Evolutionary conservation across 2,888 invertebrate genomes (phyloP).

Genomic region (Nemapogon koenigi): DNA sequence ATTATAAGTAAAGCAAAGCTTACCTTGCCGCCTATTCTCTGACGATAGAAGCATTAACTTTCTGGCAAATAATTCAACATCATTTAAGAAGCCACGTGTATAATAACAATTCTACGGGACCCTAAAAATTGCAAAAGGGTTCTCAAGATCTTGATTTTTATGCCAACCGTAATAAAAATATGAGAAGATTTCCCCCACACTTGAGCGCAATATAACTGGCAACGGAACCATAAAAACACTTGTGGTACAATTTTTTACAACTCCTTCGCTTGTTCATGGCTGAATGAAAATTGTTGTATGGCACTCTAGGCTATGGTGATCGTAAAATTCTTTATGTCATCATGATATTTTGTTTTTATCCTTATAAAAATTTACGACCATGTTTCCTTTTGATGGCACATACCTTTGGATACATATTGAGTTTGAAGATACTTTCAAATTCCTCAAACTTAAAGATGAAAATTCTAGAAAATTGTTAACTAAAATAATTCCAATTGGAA

Average conservation of each 20-base stretch:
- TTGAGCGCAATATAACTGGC: conserved; percentile 46
- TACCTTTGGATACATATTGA: too few relatives aligned
- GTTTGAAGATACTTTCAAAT: too few relatives aligned
- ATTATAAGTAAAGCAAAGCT: too few relatives aligned
- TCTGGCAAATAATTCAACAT: too few relatives aligned
- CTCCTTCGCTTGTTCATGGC: conserved; percentile 4
- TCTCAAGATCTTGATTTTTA: conserved; percentile 42
- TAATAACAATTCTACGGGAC: too few relatives aligned
- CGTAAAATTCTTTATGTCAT: conserved; percentile 37
- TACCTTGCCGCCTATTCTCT: too few relatives aligned
- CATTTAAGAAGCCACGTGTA: too few relatives aligned
- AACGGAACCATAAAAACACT: conserved; percentile 44
- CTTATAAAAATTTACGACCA: conserved; percentile 27
- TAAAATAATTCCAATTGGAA: too few relatives aligned
- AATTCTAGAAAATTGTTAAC: too few relatives aligned
- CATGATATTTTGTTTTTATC: conserved; percentile 36
- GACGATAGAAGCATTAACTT: too few relatives aligned
- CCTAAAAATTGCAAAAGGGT: conserved; percentile 28
- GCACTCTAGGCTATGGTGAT: conserved; percentile 29
- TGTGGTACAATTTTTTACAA: conserved; percentile 9
- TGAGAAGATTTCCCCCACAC: conserved; percentile 24
- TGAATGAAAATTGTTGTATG: conserved; percentile 20
- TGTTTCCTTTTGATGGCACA: too few relatives aligned
- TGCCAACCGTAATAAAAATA: conserved; percentile 49
- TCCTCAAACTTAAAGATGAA: too few relatives aligned